These are phyloP conservation scores for Centruroides vittatus DNA, from an alignment of 1,140 invertebrate species.

Conservation along the genomic window DNA sequence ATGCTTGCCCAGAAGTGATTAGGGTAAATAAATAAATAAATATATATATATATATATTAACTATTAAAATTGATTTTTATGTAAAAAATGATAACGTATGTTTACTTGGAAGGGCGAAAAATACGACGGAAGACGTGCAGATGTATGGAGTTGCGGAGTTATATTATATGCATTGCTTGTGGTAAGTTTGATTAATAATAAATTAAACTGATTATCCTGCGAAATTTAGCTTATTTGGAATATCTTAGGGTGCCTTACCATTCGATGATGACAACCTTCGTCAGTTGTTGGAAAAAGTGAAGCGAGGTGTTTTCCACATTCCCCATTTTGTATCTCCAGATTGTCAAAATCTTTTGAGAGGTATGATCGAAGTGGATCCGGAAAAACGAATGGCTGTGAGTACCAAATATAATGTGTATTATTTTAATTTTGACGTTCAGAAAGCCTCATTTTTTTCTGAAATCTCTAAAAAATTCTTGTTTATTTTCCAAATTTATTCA, in stretches of 20 bases:
- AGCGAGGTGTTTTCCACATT: slow-evolving; percentile 95
- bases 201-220: not conserved
- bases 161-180: slow-evolving; percentile 95
- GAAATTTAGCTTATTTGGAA: not conserved
- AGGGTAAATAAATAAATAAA: too few relatives aligned
- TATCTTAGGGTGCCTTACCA: slow-evolving; percentile 67
- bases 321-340: slow-evolving; percentile 98
- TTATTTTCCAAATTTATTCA: too few relatives aligned
- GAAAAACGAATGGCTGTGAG: slow-evolving; percentile 52
- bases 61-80: not conserved
- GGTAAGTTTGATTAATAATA: slow-evolving; percentile 22
- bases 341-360: slow-evolving; percentile 88
- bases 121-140: slow-evolving; percentile 94
- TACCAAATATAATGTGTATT: not conserved
- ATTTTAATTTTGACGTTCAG: too few relatives aligned
- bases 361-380: slow-evolving; percentile 98
- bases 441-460: too few relatives aligned
- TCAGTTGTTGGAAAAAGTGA: slow-evolving; percentile 96
- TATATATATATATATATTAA: slow-evolving; percentile 10
- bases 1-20: slow-evolving; percentile 98
- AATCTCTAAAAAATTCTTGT: too few relatives aligned
- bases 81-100: too few relatives aligned
- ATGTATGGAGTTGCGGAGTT: slow-evolving; percentile 97
- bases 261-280: slow-evolving; percentile 98
- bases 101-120: slow-evolving; percentile 74